Evolutionary conservation across 2,888 invertebrate species (phyloP).

Genomic region (Serripes groenlandicus): DNA sequence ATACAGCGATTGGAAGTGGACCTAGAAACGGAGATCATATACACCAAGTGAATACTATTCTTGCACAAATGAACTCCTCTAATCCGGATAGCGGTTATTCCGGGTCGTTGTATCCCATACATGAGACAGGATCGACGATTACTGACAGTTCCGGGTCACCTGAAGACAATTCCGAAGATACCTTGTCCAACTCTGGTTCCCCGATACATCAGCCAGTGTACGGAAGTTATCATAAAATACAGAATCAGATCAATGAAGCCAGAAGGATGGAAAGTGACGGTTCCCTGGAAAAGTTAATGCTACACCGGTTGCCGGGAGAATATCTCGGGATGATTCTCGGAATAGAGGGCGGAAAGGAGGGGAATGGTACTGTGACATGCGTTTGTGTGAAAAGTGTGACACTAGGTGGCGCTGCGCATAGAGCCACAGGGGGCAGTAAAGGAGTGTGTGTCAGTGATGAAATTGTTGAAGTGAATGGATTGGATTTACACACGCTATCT

Average conservation of each 20-base stretch:
- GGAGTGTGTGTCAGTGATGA: slow-evolving; percentile 94
- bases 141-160: slow-evolving; percentile 64
- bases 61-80: slow-evolving; percentile 46
- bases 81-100: slow-evolving; percentile 48
- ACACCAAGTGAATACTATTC: slow-evolving; percentile 33
- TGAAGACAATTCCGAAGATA: slow-evolving; percentile 65
- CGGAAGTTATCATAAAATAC: slow-evolving; percentile 71
- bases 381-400: slow-evolving; percentile 90
- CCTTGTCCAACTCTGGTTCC: slow-evolving; percentile 57
- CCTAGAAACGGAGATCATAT: slow-evolving; percentile 28
- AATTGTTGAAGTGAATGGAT: slow-evolving; percentile 94
- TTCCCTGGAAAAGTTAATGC: slow-evolving; percentile 87
- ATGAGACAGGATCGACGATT: slow-evolving; percentile 61
- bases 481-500: slow-evolving; percentile 91
- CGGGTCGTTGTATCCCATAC: slow-evolving; percentile 56
- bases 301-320: slow-evolving; percentile 95
- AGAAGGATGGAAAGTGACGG: slow-evolving; percentile 27
- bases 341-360: slow-evolving; percentile 96
- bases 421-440: slow-evolving; percentile 76
- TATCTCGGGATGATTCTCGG: slow-evolving; percentile 96
- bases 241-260: slow-evolving; percentile 34
- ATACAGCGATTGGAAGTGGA: slow-evolving; percentile 51
- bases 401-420: slow-evolving; percentile 82
- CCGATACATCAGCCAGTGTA: slow-evolving; percentile 66
- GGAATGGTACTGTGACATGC: slow-evolving; percentile 92